Evolutionary conservation across 2,113 vertebrate species (phyloP), one percentile per base, ranked within the genome.

Genomic region (Fukomys damarensis): DNA sequence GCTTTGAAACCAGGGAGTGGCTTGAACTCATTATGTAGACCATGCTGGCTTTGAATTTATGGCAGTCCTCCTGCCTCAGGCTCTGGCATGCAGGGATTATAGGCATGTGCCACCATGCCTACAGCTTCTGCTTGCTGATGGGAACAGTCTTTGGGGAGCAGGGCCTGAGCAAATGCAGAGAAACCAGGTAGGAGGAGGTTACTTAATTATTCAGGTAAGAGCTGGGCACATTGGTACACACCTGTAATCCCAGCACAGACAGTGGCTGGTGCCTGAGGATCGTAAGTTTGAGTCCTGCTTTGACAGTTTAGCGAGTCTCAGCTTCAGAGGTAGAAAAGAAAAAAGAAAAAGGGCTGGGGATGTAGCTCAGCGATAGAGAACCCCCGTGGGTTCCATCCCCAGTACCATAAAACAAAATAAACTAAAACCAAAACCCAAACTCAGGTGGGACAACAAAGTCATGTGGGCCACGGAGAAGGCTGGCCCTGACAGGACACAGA

Each of bases 81-180:
- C 43, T 76, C 43, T 41, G 2, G 41, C 28, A 41, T 46, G 41
- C 41, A 16, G 41, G 41, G 72, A 76, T 76, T 76, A 28, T 24
- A 46, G 46, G 11, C 1, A 14, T 46, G 12, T 41, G 26, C 24
- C 13, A 28, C 24, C 8, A 10, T 22, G 7, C 0, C 19, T 5
- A 20, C 56, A 17, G 72, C 13, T 76, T 22, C n/a, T 91, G 30
- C 12, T 32, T 30, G 43, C n/a, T 43, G 16, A n/a, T 66, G 61
- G 58, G 52, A 85, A 26, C 1, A 24, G n/a, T 65, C 46, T 12
- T 13, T 58, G 26, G 24, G 11, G 32, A 59, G 7, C 0, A 0
- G 80, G 43, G 7, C 54, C 52, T 59, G 52, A 58, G 82, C 3
- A 14, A 89, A 9, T 38, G 41, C 41, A 24, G 41, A 66, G n/a